Evolutionary conservation across 2,113 vertebrate species (phyloP).

Genomic region (Strigops habroptila): DNA sequence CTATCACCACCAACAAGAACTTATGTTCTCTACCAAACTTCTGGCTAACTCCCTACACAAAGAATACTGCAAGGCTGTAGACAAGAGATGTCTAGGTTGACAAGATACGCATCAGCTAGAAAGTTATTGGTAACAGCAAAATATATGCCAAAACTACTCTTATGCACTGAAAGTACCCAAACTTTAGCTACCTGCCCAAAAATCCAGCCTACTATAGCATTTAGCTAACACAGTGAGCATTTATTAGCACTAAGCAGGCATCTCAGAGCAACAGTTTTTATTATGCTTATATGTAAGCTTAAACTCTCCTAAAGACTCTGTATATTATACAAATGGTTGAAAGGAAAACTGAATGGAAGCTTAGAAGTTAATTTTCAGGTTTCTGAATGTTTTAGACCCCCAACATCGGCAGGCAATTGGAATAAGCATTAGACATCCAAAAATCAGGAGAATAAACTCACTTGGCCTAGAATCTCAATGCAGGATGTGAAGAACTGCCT

Average conservation of each 20-base stretch:
- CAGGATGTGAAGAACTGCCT: constrained; percentile 95
- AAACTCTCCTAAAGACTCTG: not conserved
- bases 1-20: not conserved
- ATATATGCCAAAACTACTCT: not conserved
- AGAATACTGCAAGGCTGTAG: not conserved
- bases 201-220: not conserved
- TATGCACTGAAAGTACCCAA: not conserved
- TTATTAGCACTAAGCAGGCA: not conserved
- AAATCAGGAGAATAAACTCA: constrained; percentile 41
- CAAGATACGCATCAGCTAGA: not conserved
- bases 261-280: not conserved
- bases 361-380: not conserved
- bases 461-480: constrained; percentile 95
- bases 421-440: not conserved
- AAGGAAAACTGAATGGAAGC: not conserved
- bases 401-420: not conserved
- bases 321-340: not conserved
- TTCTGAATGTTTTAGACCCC: not conserved
- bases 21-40: not conserved
- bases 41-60: not conserved
- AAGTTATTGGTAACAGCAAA: not conserved
- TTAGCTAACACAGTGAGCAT: not conserved
- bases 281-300: not conserved
- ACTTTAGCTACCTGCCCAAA: not conserved
- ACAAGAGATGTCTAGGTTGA: not conserved